phyloP scores from a whole-genome alignment of 2,888 invertebrate species.

The Colostygia pectinataria region DNA sequence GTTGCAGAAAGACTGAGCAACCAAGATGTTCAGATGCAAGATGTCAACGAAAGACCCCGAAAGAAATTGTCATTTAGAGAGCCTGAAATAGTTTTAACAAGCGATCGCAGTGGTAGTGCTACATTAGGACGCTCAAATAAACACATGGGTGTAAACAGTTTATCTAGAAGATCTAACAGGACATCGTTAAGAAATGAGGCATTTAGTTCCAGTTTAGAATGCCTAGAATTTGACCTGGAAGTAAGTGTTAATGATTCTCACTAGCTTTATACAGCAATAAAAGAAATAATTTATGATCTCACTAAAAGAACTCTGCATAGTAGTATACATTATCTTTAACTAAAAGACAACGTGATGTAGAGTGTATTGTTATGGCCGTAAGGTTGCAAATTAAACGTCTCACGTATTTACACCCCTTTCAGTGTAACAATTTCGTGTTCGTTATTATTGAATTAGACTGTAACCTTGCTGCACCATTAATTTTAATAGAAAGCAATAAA shows the following conservation, averaged over 20 bases:
- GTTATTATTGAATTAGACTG: constrained; percentile 18
- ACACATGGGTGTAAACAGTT: constrained; percentile 72
- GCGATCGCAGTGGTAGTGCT: constrained; percentile 51
- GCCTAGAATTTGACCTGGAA: constrained; percentile 84
- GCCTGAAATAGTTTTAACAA: constrained; percentile 85
- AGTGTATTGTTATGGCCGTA: background rate
- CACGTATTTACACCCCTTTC: constrained; percentile 11
- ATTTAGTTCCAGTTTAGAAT: constrained; percentile 78
- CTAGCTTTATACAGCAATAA: background rate
- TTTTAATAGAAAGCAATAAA: constrained; percentile 26
- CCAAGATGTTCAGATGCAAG: constrained; percentile 57
- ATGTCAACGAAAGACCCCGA: constrained; percentile 84
- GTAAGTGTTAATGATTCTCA: constrained; percentile 49
- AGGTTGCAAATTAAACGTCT: constrained; percentile 3
- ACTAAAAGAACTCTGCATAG: background rate
- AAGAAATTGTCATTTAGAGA: constrained; percentile 95
- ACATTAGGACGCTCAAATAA: constrained; percentile 69
- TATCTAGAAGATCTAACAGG: constrained; percentile 61
- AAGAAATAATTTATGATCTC: constrained; percentile 6
- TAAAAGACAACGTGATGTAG: background rate
- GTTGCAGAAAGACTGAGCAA: constrained; percentile 64
- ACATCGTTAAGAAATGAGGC: constrained; percentile 57
- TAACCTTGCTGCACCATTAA: constrained; percentile 17
- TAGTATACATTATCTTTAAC: background rate
- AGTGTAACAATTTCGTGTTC: constrained; percentile 18